Evolutionary conservation across 2,888 invertebrate genomes (phyloP).

Genomic region (Cantharis rustica): DNA sequence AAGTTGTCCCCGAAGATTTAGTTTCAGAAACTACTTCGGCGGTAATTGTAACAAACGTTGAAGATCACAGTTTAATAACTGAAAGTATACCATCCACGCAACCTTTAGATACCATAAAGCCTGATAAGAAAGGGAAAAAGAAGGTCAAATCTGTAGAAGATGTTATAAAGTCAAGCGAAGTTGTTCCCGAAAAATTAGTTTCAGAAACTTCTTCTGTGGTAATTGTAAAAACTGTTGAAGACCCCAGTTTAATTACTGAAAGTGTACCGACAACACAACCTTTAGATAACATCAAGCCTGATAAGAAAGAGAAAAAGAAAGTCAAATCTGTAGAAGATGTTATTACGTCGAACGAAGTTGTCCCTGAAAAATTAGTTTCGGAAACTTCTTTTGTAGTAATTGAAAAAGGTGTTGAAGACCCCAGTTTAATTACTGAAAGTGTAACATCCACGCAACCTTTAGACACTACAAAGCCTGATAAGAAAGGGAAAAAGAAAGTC

Average conservation of each 20-base stretch:
- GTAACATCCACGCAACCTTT: background rate
- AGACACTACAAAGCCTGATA: background rate
- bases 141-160: too few species aligned
- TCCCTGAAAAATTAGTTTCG: background rate
- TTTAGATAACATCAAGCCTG: background rate
- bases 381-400: background rate
- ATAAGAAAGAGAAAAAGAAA: background rate
- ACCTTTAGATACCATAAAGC: background rate
- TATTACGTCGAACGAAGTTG: too few species aligned
- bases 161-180: too few species aligned
- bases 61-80: background rate
- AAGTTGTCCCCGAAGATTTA: background rate
- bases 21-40: background rate
- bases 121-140: background rate
- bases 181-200: too few species aligned
- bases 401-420: background rate
- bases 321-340: too few species aligned
- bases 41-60: background rate
- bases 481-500: background rate
- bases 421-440: background rate
- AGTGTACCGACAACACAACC: background rate
- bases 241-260: background rate
- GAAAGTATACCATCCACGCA: background rate
- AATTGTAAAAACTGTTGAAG: background rate
- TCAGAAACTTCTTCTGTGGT: background rate